Percentiles rank a stretch among this genome's conserved stretches.
Conservation (phyloP, 2,888 invertebrate species). For the Maniola hyperantus region DNA sequence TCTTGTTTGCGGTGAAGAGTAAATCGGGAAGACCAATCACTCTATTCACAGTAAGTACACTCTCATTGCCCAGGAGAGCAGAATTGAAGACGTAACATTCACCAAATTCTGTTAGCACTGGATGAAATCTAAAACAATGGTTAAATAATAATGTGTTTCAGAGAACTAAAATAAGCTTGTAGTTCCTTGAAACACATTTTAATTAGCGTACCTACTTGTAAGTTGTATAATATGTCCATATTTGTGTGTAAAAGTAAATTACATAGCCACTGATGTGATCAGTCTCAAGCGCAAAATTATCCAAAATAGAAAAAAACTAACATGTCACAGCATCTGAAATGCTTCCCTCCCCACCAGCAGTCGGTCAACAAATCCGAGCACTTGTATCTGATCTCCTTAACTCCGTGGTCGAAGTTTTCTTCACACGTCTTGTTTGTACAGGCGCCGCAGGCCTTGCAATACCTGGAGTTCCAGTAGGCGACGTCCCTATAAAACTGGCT, state of each 20-base stretch:
- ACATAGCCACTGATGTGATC: no score
- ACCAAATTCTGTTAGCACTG: constrained; percentile 68
- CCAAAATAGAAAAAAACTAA: constrained; percentile 32
- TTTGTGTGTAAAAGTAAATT: no score
- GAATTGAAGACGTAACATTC: constrained; percentile 72
- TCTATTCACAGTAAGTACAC: constrained; percentile 65
- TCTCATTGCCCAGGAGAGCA: constrained; percentile 47
- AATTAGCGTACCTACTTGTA: no score
- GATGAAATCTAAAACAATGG: constrained; percentile 57
- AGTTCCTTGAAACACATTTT: no score
- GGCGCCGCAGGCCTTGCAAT: constrained; percentile 58
- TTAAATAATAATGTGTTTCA: background rate
- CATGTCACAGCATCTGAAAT: constrained; percentile 69
- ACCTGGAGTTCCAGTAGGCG: constrained; percentile 59
- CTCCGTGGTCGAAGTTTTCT: constrained; percentile 49
- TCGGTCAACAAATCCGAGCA: constrained; percentile 61
- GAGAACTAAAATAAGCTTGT: no score
- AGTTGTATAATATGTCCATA: no score
- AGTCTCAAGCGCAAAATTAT: no score
- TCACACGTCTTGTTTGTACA: constrained; percentile 62
- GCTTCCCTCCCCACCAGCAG: constrained; percentile 64
- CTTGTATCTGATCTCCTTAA: constrained; percentile 53
- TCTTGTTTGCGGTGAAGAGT: constrained; percentile 68
- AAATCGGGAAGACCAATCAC: constrained; percentile 73
- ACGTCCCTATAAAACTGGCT: constrained; percentile 61